These are phyloP conservation scores for Eupithecia tripunctaria DNA, from an alignment of 2,888 invertebrate genomes.

Conservation along the genomic window DNA sequence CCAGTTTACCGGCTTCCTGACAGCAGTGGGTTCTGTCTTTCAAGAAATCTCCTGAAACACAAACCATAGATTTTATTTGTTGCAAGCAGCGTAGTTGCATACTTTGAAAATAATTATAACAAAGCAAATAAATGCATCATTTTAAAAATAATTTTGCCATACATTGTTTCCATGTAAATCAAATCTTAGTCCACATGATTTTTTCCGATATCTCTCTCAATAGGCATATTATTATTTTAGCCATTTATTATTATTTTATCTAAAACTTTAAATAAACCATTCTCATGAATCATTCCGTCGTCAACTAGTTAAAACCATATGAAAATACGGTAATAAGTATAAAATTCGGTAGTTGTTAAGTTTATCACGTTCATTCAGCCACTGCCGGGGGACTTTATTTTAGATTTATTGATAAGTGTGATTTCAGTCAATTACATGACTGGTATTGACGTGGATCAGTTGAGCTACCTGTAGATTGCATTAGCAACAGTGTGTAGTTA, in stretches of 20 bases:
- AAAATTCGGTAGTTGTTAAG: not conserved
- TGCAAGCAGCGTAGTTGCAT: too few species aligned
- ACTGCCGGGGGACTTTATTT: not conserved
- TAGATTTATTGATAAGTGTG: too few species aligned
- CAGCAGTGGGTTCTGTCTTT: slow-evolving; percentile 62
- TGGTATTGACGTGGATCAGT: not conserved
- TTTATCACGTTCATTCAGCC: not conserved
- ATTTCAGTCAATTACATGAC: not conserved
- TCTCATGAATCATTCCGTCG: too few species aligned
- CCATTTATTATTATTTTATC: too few species aligned
- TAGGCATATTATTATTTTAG: not conserved
- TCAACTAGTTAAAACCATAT: too few species aligned
- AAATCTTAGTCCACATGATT: not conserved
- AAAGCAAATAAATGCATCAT: not conserved
- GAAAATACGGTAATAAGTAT: too few species aligned
- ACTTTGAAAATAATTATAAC: not conserved
- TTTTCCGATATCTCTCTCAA: not conserved
- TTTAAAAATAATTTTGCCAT: not conserved
- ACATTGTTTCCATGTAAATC: not conserved
- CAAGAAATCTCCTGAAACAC: slow-evolving; percentile 64
- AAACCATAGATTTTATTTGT: slow-evolving; percentile 14
- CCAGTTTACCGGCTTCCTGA: slow-evolving; percentile 51
- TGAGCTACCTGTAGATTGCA: too few species aligned
- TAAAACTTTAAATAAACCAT: not conserved
- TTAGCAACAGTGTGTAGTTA: too few species aligned